Evolutionary conservation across 2,113 vertebrate species (phyloP).

Genomic region (Neolamprologus modestus): DNA sequence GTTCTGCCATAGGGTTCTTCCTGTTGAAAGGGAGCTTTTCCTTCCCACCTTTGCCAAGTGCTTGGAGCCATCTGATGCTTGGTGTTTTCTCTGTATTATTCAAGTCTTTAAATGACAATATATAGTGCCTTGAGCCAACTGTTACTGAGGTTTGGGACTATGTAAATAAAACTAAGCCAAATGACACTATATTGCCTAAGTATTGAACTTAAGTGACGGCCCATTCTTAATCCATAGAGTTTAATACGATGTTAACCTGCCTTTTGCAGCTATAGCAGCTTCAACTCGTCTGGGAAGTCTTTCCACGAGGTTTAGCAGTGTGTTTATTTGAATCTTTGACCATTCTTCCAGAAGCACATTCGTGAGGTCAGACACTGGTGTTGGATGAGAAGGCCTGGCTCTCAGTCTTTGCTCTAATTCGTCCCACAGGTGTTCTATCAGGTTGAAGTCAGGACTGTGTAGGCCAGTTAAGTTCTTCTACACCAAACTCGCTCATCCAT

Average conservation of each 20-base stretch:
- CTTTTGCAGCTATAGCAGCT: not conserved
- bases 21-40: not conserved
- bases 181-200: not conserved
- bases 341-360: not conserved
- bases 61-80: not conserved
- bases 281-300: not conserved
- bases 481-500: not conserved
- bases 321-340: not conserved
- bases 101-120: not conserved
- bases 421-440: not conserved
- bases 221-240: not conserved
- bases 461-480: not conserved
- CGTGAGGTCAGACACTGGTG: not conserved
- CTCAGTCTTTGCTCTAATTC: not conserved
- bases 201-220: not conserved
- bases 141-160: not conserved
- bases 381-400: not conserved
- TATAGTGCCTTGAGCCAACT: not conserved
- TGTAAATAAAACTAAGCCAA: not conserved
- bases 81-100: not conserved
- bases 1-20: not conserved
- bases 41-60: not conserved
- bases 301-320: not conserved
- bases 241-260: not conserved
- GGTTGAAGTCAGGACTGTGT: not conserved